Conservation (phyloP, 2,797 vertebrate genomes). For the Falco biarmicus region DNA sequence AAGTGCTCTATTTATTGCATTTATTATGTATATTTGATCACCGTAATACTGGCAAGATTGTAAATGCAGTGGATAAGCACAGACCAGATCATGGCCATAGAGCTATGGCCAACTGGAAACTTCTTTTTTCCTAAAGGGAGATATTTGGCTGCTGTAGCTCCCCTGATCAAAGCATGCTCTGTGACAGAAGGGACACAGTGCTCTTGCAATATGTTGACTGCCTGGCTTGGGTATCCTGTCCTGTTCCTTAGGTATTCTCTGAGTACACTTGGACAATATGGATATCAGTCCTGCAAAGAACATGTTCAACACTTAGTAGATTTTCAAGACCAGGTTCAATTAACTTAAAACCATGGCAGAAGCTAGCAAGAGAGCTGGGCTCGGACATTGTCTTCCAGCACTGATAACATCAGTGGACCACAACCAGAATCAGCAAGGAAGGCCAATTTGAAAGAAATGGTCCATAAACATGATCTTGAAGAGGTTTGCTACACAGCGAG, state of each 20-base stretch:
- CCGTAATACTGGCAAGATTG: neutral
- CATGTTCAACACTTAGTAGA: neutral
- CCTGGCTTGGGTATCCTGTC: neutral
- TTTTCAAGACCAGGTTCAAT: neutral
- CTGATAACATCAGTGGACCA: neutral
- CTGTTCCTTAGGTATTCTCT: neutral
- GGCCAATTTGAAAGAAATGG: neutral
- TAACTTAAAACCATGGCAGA: neutral
- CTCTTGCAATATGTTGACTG: neutral
- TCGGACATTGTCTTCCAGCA: neutral
- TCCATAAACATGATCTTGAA: neutral
- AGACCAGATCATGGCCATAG: neutral
- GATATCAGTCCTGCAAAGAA: neutral
- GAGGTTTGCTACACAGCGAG: neutral
- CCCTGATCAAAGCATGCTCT: accelerated
- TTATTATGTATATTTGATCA: neutral
- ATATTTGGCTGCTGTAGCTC: neutral
- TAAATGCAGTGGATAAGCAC: neutral
- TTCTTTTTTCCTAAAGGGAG: neutral
- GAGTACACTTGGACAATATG: neutral
- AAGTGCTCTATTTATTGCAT: neutral
- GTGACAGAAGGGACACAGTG: accelerated
- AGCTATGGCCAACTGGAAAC: neutral
- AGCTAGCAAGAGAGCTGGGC: neutral
- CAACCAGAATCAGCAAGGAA: neutral